Evolutionary conservation across 2,113 vertebrate genomes (phyloP), one percentile per base, ranked within the genome.

Genomic region (Blennius ocellaris): DNA sequence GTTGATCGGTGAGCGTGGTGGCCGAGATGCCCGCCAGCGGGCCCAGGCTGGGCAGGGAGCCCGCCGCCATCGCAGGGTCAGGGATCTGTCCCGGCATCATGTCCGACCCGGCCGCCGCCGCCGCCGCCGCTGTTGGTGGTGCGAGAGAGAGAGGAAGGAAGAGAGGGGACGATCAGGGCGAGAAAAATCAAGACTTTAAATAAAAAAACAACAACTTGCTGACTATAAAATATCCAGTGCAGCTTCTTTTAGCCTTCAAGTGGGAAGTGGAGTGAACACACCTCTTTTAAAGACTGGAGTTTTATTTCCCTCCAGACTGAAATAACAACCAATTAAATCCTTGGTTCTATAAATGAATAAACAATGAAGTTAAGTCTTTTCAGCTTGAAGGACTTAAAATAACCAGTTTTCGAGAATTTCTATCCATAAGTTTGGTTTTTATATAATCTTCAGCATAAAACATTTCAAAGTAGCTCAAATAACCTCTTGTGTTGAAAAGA

Each of bases 41-140:
- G 66, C 96, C 95, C 0, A 99, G 94, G 84, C 96, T 94, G 56
- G 96, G 96, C 91, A 98, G 93, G 8, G 96, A 94, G 12, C 96
- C 96, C 0, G 96, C 95, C 38, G 96, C 94, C 93, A 98, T 88
- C 3, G 96, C 95, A 83, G 96, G 96, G 93, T 98, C 96, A 76
- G 96, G 96, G 68, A 98, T 97, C 95, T 98, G 96, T 92, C 96
- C 97, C 80, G 97, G 97, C 97, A 98, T 98, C 97, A 98, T 98
- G 94, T 94, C 96, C 96, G 85, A 70, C 89, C 65, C 83, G 83
- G 77, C 88, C 75, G 63, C 88, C 86, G 72, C 89, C 84, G 75
- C 90, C 70, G 79, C 86, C 84, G n/a, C n/a, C n/a, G n/a, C n/a
- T n/a, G n/a, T n/a, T n/a, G n/a, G n/a, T n/a, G n/a, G 30, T 39